Evolutionary conservation across 2,797 vertebrate species (phyloP).

Genomic region (Gallinago solitaria): DNA sequence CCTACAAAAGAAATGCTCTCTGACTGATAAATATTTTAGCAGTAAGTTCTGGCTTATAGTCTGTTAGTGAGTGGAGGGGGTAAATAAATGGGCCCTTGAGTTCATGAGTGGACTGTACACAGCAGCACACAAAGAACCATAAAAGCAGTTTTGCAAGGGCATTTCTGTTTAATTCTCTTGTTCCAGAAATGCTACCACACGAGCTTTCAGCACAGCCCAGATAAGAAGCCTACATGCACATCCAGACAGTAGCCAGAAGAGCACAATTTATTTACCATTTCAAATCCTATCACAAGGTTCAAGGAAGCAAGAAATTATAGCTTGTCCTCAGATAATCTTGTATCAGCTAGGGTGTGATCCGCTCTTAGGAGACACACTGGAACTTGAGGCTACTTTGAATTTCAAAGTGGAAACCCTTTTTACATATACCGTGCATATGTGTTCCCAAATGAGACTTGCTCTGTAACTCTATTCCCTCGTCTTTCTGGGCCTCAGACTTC

Average conservation of each 20-base stretch:
- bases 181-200: not conserved
- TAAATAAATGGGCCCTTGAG: not conserved
- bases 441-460: not conserved
- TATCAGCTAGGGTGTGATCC: constrained; percentile 6
- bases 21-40: not conserved
- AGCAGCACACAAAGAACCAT: not conserved
- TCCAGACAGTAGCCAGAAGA: not conserved
- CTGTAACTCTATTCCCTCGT: not conserved
- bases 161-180: not conserved
- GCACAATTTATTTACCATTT: constrained; percentile 40
- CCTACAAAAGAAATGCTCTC: not conserved
- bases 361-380: not conserved
- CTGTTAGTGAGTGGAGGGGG: not conserved
- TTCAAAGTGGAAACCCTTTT: constrained; percentile 30
- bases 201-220: not conserved
- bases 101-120: not conserved
- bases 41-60: not conserved
- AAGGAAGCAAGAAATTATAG: constrained; percentile 38
- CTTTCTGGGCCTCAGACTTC: not conserved
- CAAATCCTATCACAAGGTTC: constrained; percentile 37
- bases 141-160: not conserved
- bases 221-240: constrained; percentile 13
- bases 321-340: constrained; percentile 44
- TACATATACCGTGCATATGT: not conserved
- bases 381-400: constrained; percentile 28